Percentiles rank a stretch among this genome's conserved stretches.
These are phyloP conservation scores for Thalassarche chlororhynchos DNA, from an alignment of 2,113 vertebrate genomes.

Conservation along the genomic window DNA sequence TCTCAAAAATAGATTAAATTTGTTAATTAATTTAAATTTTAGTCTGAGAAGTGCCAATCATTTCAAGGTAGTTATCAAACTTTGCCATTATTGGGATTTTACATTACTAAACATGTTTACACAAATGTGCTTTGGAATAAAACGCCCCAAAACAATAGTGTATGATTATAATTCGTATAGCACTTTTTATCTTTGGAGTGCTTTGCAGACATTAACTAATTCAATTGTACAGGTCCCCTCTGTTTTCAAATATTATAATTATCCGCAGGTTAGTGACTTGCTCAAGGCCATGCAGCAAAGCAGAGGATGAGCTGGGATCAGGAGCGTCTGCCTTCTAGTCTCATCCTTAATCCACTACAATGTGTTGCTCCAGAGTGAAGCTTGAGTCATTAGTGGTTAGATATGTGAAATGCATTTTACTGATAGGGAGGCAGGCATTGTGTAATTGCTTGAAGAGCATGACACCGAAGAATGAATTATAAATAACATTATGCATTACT, in stretches of 20 bases:
- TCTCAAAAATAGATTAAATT: background rate
- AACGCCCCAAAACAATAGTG: background rate
- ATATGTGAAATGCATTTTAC: conserved; percentile 9
- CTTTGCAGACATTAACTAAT: conserved; percentile 43
- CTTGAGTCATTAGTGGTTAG: background rate
- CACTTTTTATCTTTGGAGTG: background rate
- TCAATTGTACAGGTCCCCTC: background rate
- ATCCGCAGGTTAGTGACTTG: conserved; percentile 15
- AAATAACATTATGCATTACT: background rate
- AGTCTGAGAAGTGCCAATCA: background rate
- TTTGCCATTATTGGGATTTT: background rate
- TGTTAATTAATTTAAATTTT: background rate
- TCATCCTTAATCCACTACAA: background rate
- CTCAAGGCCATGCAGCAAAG: background rate
- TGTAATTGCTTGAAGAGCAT: background rate
- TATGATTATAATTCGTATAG: background rate
- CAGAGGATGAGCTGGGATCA: background rate
- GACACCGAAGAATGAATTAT: background rate
- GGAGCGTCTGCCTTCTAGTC: background rate
- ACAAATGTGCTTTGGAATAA: background rate
- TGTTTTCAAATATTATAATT: background rate
- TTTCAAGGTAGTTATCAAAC: background rate
- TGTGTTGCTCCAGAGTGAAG: background rate
- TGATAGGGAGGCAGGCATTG: background rate
- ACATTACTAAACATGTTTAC: background rate